Conservation (phyloP, 2,797 vertebrate genomes). For the Eutrigla gurnardus region DNA sequence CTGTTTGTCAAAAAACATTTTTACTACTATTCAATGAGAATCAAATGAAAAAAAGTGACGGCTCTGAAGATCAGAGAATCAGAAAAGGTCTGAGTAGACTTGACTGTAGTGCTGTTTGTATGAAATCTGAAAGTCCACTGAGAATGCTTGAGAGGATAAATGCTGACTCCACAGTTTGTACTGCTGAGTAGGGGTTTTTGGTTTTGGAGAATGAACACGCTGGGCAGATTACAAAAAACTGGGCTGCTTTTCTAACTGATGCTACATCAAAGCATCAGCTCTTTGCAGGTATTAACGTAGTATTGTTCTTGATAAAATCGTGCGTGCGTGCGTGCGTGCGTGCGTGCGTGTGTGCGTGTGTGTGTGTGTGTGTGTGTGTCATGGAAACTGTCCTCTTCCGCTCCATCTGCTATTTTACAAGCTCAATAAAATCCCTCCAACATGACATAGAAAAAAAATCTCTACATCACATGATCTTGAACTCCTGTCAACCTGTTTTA, state of each 20-base stretch:
- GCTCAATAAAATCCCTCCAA: neutral
- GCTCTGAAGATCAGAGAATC: slow-evolving; percentile 18
- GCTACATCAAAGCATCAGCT: slow-evolving; percentile 46
- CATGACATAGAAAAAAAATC: neutral
- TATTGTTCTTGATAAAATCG: slow-evolving; percentile 37
- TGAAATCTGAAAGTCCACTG: slow-evolving; percentile 51
- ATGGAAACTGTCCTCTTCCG: neutral
- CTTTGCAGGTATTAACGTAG: slow-evolving; percentile 29
- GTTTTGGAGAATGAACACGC: slow-evolving; percentile 42
- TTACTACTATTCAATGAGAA: neutral
- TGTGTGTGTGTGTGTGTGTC: neutral
- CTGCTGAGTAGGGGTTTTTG: slow-evolving; percentile 46
- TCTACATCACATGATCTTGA: neutral
- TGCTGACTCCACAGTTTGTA: slow-evolving; percentile 51
- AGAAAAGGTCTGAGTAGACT: slow-evolving; percentile 12
- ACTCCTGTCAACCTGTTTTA: neutral
- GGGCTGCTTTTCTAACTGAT: slow-evolving; percentile 39
- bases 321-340: neutral
- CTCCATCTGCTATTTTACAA: slow-evolving; percentile 12
- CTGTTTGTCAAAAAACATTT: slow-evolving; percentile 10
- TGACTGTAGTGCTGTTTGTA: slow-evolving; percentile 42
- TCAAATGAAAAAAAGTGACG: neutral
- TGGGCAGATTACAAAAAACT: slow-evolving; percentile 54
- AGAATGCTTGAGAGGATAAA: slow-evolving; percentile 38
- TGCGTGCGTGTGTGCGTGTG: slow-evolving; percentile 5